Evolutionary conservation across 30 jellyfish, hydroid and myxozoan genomes (phyloP).

Genomic region (Hydractinia echinata): DNA sequence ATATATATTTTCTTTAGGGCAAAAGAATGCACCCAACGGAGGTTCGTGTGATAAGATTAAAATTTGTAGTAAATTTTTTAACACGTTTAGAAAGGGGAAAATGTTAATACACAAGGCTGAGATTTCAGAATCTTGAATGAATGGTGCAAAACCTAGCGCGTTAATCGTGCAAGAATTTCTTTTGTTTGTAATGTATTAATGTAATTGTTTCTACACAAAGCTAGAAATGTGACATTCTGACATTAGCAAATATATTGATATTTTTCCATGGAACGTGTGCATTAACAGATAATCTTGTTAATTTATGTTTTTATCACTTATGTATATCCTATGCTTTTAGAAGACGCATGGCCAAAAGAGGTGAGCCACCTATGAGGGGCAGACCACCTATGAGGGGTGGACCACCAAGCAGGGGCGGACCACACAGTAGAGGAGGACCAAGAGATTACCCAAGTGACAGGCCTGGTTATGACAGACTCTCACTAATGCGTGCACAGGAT

Average conservation of each 20-base stretch:
- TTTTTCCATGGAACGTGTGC: conserved; percentile 13
- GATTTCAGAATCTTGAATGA: no score
- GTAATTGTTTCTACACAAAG: no score
- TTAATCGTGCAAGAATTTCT: not conserved
- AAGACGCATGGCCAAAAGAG: conserved; percentile 28
- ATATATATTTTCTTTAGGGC: conserved; percentile 54
- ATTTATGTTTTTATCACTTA: no score
- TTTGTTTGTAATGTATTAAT: not conserved
- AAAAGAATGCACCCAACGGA: conserved; percentile 70
- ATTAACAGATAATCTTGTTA: no score
- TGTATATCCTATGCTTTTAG: not conserved
- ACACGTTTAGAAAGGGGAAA: no score
- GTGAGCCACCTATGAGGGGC: conserved; percentile 26
- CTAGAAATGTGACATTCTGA: no score
- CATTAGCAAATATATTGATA: conserved; percentile 12
- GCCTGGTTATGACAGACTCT: not conserved
- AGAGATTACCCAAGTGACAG: conserved; percentile 54
- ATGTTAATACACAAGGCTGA: no score
- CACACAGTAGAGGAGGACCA: conserved; percentile 55
- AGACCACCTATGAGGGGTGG: conserved; percentile 46
- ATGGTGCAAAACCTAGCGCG: no score
- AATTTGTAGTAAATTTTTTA: no score
- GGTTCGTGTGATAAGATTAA: conserved; percentile 21
- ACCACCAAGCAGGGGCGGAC: conserved; percentile 47
- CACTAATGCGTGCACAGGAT: conserved; percentile 2